These are phyloP conservation scores for Drosophila mercatorum DNA, from an alignment of 2,888 invertebrate species.

Conservation along the genomic window DNA sequence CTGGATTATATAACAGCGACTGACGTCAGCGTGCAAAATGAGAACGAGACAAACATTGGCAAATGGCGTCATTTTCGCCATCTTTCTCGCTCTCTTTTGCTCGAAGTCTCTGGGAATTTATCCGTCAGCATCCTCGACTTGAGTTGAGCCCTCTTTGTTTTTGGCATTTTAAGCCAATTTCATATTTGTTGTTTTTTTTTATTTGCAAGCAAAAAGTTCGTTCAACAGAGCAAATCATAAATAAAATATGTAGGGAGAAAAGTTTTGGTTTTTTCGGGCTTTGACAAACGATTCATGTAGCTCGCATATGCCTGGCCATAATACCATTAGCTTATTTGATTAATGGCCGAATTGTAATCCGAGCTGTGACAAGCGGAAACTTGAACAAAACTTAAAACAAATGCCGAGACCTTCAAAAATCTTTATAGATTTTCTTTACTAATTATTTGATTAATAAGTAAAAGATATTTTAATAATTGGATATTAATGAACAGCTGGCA, in stretches of 20 bases:
- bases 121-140: conserved; percentile 43
- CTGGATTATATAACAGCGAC: conserved; percentile 43
- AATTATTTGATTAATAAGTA: not conserved
- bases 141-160: conserved; percentile 49
- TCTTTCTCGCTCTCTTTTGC: not conserved
- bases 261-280: conserved; percentile 19
- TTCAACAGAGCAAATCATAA: conserved; percentile 26
- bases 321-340: conserved; percentile 49
- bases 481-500: no score
- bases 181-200: not conserved
- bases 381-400: not conserved
- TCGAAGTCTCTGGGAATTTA: not conserved
- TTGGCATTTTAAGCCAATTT: conserved; percentile 24
- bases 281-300: conserved; percentile 23
- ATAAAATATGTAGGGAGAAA: conserved; percentile 14
- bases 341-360: conserved; percentile 31
- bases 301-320: conserved; percentile 13
- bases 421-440: not conserved
- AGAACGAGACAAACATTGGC: conserved; percentile 29
- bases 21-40: conserved; percentile 55
- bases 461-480: no score
- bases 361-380: not conserved
- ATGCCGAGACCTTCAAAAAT: not conserved
- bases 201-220: conserved; percentile 6
- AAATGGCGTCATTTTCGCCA: conserved; percentile 55